Evolutionary conservation across 1,140 invertebrate genomes (phyloP), one percentile per base, ranked within the genome.

Genomic region (Drosophila pruinosa): DNA sequence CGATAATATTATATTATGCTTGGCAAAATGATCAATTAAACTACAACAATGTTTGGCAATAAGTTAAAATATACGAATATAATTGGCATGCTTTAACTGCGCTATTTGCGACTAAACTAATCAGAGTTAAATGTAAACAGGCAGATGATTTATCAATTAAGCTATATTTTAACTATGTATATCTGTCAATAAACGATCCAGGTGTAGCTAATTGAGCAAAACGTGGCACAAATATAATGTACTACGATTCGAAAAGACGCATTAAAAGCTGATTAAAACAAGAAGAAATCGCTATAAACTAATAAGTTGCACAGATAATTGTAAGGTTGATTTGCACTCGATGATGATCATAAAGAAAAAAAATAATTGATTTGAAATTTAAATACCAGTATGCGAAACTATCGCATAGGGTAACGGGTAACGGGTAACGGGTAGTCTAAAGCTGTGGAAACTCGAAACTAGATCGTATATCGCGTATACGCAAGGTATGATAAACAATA

Each of bases 401-500:
- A 47, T 14, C 1, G 2, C 3, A 19, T 3, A 43, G 15, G 15
- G 38, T 41, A 41, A n/a, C n/a, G n/a, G n/a, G n/a, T n/a, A n/a
- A n/a, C n/a, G n/a, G n/a, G n/a, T n/a, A n/a, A n/a, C n/a, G n/a
- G n/a, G n/a, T n/a, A n/a, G n/a, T n/a, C n/a, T 12, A 2, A 34
- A n/a, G 12, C 4, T 14, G n/a, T n/a, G 10, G 36, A 6, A 39
- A 39, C 17, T 24, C 2, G 22, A 14, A 14, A 26, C 43, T 24
- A 47, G 43, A 26, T 26, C 43, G 22, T 19, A 26, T 26, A 14
- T 14, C 21, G 19, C 41, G 10, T 22, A 21, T 21, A 43, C 41
- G 21, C 43, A 12, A 47, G 21, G 21, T 47, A 47, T 24, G n/a
- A n/a, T n/a, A 14, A 24, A 53, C 58, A 69, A 62, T 12, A 61